phyloP scores from a whole-genome alignment of 2,797 vertebrate genomes.

The Pogonophryne albipinna region DNA sequence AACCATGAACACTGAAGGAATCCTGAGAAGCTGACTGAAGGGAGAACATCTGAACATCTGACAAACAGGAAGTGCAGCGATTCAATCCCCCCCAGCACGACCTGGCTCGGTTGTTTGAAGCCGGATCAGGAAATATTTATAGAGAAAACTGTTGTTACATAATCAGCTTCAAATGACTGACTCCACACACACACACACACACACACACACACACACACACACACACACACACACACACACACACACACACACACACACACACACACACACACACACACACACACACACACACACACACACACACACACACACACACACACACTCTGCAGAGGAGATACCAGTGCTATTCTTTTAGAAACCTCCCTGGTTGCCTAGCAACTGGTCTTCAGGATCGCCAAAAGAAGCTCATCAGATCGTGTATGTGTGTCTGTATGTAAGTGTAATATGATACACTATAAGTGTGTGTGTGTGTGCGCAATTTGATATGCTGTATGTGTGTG shows the following conservation, averaged over 20 bases:
- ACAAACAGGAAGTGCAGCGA: no score
- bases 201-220: no score
- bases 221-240: neutral
- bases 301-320: conserved; percentile 1
- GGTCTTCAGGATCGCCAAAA: conserved; percentile 70
- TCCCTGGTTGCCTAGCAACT: conserved; percentile 85
- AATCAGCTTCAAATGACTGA: conserved; percentile 31
- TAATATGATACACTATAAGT: no score
- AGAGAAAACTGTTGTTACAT: conserved; percentile 53
- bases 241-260: neutral
- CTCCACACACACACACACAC: no score
- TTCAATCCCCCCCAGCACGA: neutral
- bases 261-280: conserved; percentile 5
- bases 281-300: neutral
- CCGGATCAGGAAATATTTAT: conserved; percentile 55
- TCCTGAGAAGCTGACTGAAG: no score
- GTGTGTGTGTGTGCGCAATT: no score
- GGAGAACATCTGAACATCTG: no score
- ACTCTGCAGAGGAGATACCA: conserved; percentile 64
- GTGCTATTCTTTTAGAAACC: conserved; percentile 69
- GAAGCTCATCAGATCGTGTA: conserved; percentile 50
- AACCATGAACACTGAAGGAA: no score
- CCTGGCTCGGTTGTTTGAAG: conserved; percentile 19
- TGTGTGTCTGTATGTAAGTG: neutral
- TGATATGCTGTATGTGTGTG: no score